A percentile compares a stretch with the other conserved stretches of the same genome.
Evolutionary conservation across 1,140 invertebrate genomes (phyloP).

Genomic region (Tetramorium parvispinum): DNA sequence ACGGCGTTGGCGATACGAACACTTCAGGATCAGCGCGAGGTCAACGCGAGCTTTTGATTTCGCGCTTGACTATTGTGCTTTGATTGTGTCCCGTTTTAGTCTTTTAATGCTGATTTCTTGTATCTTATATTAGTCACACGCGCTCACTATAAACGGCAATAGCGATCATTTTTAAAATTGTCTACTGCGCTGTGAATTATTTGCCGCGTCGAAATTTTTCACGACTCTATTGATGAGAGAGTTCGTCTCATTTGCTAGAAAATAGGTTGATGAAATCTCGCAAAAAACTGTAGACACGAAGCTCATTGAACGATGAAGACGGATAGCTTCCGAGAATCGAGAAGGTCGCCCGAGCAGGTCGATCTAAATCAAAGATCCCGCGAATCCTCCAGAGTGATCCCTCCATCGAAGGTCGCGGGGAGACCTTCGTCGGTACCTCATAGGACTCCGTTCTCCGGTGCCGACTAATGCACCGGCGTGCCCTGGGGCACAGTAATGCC

Average conservation of each 20-base stretch:
- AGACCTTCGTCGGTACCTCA: slow-evolving; percentile 59
- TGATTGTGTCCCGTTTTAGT: not conserved
- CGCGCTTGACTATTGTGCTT: not conserved
- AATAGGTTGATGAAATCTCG: slow-evolving; percentile 47
- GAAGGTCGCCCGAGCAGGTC: slow-evolving; percentile 65
- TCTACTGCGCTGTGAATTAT: not conserved
- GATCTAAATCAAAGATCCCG: slow-evolving; percentile 74
- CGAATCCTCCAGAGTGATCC: slow-evolving; percentile 65
- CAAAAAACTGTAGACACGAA: slow-evolving; percentile 44
- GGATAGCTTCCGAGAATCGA: slow-evolving; percentile 62
- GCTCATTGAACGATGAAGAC: slow-evolving; percentile 68
- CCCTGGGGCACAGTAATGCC: slow-evolving; percentile 83
- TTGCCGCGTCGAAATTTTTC: not conserved
- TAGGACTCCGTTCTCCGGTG: slow-evolving; percentile 57
- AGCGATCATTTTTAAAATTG: not conserved
- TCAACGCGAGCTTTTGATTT: slow-evolving; percentile 42
- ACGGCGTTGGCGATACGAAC: slow-evolving; percentile 14
- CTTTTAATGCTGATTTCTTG: not conserved
- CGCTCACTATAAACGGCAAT: not conserved
- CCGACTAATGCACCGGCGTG: slow-evolving; percentile 82
- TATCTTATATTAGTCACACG: not conserved
- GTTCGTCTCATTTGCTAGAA: slow-evolving; percentile 31
- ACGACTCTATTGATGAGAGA: not conserved
- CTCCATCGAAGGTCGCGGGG: slow-evolving; percentile 61
- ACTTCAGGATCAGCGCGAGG: slow-evolving; percentile 23